Percentiles rank a stretch among this genome's conserved stretches.
Conservation (phyloP, 2,888 invertebrate species). For the Camponotus fellah region DNA sequence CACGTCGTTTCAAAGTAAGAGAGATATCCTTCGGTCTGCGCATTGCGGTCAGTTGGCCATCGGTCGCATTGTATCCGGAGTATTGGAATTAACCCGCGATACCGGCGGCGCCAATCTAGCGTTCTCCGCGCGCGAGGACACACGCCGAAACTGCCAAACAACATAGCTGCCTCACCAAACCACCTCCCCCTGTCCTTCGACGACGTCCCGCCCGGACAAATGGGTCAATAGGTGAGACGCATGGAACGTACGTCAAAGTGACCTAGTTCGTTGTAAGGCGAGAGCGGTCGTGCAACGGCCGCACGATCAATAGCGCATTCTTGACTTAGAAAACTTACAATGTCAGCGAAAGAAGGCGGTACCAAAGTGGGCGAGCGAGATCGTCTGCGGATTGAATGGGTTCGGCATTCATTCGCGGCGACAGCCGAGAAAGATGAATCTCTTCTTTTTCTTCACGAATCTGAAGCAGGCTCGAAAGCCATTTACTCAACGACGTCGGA, state of each 20-base stretch:
- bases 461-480: conserved; percentile 10
- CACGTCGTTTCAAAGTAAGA: not conserved
- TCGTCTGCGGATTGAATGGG: conserved; percentile 36
- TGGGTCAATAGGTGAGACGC: conserved; percentile 76
- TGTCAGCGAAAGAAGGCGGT: conserved; percentile 65
- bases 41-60: conserved; percentile 44
- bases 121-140: conserved; percentile 37
- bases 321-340: conserved; percentile 77
- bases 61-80: conserved; percentile 18
- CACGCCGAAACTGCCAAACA: conserved; percentile 64
- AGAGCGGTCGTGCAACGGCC: conserved; percentile 47
- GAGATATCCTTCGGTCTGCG: not conserved
- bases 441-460: conserved; percentile 6
- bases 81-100: conserved; percentile 28
- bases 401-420: not conserved
- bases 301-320: conserved; percentile 75
- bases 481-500: not conserved
- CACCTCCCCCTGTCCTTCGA: not conserved
- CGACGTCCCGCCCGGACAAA: conserved; percentile 62
- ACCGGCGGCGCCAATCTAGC: not conserved
- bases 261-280: conserved; percentile 71
- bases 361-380: conserved; percentile 11
- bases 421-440: not conserved
- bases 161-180: conserved; percentile 47
- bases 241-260: conserved; percentile 66